These are phyloP conservation scores for Dynastes grantii DNA, from an alignment of 2,888 invertebrate species.

Conservation along the genomic window DNA sequence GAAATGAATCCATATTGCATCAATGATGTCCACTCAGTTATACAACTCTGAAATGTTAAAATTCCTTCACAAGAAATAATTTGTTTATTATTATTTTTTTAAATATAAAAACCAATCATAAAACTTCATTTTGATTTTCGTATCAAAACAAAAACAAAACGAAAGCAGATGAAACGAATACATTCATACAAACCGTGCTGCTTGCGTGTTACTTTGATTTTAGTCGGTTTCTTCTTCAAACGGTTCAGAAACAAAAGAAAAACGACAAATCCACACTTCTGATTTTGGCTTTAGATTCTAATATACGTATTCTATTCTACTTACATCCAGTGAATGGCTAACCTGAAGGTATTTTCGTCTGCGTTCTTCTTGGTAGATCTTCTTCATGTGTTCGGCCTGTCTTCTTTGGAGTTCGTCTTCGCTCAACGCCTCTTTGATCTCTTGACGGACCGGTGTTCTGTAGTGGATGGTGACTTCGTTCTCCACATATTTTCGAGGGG, in stretches of 20 bases:
- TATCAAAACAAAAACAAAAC: conserved; percentile 5
- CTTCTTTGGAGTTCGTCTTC: conserved; percentile 91
- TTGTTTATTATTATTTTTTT: no score
- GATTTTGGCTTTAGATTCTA: neutral
- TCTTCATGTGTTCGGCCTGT: conserved; percentile 93
- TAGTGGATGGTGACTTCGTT: conserved; percentile 96
- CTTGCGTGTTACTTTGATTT: conserved; percentile 21
- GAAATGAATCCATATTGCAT: no score
- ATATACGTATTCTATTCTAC: conserved; percentile 50
- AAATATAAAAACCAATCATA: neutral
- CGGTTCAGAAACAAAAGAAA: conserved; percentile 1
- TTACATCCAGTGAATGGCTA: conserved; percentile 64
- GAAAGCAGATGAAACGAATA: neutral
- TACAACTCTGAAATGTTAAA: no score
- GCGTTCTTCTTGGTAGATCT: conserved; percentile 90
- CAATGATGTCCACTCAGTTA: no score
- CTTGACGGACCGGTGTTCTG: conserved; percentile 89
- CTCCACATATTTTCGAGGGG: conserved; percentile 91
- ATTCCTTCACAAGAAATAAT: no score
- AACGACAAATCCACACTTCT: conserved; percentile 12
- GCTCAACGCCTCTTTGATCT: conserved; percentile 88
- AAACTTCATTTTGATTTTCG: no score
- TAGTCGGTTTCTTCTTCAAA: conserved; percentile 11
- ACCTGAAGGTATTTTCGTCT: conserved; percentile 92
- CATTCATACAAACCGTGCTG: conserved; percentile 47